These are phyloP conservation scores for Laupala kohalensis DNA, from an alignment of 1,140 invertebrate species.

Conservation along the genomic window DNA sequence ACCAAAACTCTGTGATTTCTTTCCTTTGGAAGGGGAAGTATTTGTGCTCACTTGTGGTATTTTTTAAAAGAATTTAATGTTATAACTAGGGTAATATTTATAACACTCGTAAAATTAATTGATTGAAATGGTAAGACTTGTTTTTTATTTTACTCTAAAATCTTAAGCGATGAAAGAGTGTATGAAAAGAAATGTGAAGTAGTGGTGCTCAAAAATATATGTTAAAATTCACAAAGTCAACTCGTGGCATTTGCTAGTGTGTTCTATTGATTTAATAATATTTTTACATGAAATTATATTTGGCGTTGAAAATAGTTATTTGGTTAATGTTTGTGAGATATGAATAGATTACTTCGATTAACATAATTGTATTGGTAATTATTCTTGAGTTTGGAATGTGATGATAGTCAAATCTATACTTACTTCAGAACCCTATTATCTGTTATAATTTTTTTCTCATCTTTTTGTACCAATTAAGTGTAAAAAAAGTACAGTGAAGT, in stretches of 20 bases:
- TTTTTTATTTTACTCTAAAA: not conserved
- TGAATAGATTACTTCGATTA: no score
- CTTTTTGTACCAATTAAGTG: no score
- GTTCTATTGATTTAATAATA: not conserved
- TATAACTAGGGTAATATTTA: not conserved
- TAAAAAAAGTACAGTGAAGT: no score
- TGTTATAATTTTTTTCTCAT: no score
- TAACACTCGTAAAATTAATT: not conserved
- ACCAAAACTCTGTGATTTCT: not conserved
- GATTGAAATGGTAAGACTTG: not conserved
- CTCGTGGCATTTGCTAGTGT: not conserved
- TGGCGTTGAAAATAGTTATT: not conserved
- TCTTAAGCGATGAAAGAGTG: not conserved
- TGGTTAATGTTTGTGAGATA: no score
- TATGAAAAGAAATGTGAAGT: not conserved
- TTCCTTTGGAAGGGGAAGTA: not conserved
- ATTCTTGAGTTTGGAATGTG: no score
- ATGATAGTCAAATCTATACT: no score
- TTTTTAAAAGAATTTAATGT: not conserved
- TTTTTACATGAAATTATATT: not conserved
- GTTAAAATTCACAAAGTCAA: not conserved
- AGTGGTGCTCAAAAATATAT: not conserved
- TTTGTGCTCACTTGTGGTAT: not conserved
- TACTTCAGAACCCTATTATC: no score
- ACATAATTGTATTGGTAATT: no score